Conservation (phyloP, 2,888 invertebrate species). For the Lithophane socia region DNA sequence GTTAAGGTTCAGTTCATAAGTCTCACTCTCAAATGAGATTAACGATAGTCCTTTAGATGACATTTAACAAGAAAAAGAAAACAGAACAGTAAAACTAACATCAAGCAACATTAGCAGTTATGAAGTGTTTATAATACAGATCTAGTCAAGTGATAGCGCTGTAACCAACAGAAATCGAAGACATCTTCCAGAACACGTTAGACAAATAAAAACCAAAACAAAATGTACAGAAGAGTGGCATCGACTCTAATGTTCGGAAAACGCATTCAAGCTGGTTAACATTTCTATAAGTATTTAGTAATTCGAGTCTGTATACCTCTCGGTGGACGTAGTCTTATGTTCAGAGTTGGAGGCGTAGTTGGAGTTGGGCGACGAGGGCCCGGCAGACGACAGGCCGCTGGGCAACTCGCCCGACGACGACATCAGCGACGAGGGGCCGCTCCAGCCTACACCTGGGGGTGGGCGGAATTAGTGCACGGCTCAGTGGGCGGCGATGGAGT, state of each 20-base stretch:
- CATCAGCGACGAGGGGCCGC: slow-evolving; percentile 95
- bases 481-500: background rate
- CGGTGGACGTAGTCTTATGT: slow-evolving; percentile 77
- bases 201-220: slow-evolving; percentile 43
- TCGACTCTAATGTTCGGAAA: slow-evolving; percentile 57
- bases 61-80: slow-evolving; percentile 55
- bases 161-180: slow-evolving; percentile 54
- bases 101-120: slow-evolving; percentile 70
- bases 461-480: background rate
- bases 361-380: slow-evolving; percentile 95
- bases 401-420: slow-evolving; percentile 90
- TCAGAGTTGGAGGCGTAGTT: slow-evolving; percentile 85
- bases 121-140: slow-evolving; percentile 65
- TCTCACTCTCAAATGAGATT: slow-evolving; percentile 36
- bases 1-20: slow-evolving; percentile 37
- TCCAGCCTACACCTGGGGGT: slow-evolving; percentile 92
- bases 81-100: slow-evolving; percentile 65
- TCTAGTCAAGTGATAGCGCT: slow-evolving; percentile 59
- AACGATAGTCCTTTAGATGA: slow-evolving; percentile 37
- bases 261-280: slow-evolving; percentile 66
- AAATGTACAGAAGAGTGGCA: slow-evolving; percentile 45
- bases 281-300: slow-evolving; percentile 36
- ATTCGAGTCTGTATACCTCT: slow-evolving; percentile 76
- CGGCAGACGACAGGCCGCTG: slow-evolving; percentile 93
- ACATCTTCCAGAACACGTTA: slow-evolving; percentile 58